Conservation (phyloP, 1,140 invertebrate genomes). For the Drosophila pachea region DNA sequence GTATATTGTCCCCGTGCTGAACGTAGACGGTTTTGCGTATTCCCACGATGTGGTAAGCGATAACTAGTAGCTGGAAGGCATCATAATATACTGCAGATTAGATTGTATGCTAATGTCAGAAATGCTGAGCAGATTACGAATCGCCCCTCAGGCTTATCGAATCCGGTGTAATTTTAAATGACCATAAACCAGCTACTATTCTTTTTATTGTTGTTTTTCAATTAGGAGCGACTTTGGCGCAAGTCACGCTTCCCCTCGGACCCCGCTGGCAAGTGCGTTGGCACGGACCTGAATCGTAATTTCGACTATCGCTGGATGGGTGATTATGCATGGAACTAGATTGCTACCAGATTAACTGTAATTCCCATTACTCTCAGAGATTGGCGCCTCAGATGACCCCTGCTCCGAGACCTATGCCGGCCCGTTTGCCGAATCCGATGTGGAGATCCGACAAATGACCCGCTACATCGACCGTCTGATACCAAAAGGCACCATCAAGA, state of each 20-base stretch:
- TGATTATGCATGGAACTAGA: slow-evolving; percentile 59
- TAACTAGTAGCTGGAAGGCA: not conserved
- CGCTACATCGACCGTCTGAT: slow-evolving; percentile 72
- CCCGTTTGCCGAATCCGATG: slow-evolving; percentile 81
- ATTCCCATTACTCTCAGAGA: slow-evolving; percentile 34
- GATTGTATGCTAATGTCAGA: slow-evolving; percentile 21
- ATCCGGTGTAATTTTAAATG: slow-evolving; percentile 4
- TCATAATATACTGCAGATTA: not conserved
- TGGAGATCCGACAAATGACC: slow-evolving; percentile 80
- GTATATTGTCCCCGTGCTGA: slow-evolving; percentile 85
- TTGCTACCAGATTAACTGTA: not conserved
- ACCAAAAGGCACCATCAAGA: slow-evolving; percentile 72
- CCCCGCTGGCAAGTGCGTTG: slow-evolving; percentile 78
- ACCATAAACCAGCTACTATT: not conserved
- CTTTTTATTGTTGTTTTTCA: not conserved
- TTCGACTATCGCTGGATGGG: slow-evolving; percentile 84
- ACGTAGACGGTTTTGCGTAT: slow-evolving; percentile 86
- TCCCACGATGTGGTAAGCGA: slow-evolving; percentile 79
- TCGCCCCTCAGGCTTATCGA: slow-evolving; percentile 11
- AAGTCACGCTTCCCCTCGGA: slow-evolving; percentile 81
- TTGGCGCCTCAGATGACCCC: slow-evolving; percentile 80
- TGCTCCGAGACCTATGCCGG: slow-evolving; percentile 83
- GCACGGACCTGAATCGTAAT: slow-evolving; percentile 85
- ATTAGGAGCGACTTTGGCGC: slow-evolving; percentile 82
- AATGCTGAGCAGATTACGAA: slow-evolving; percentile 11